These are phyloP conservation scores for Choloepus didactylus DNA, from an alignment of 2,797 vertebrate species.

Conservation along the genomic window DNA sequence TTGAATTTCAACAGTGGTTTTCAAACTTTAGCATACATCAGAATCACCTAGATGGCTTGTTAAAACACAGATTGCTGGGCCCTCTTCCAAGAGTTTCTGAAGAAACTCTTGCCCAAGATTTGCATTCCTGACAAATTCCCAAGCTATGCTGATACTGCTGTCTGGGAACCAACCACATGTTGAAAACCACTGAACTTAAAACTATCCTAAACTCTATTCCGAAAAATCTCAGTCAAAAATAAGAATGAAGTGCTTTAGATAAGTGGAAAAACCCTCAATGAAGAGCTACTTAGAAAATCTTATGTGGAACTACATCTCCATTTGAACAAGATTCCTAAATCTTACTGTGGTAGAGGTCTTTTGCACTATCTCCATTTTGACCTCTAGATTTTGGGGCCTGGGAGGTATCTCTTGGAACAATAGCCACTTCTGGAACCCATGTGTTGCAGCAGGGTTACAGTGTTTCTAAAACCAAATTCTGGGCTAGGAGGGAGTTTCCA, in stretches of 20 bases:
- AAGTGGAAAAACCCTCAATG: background rate
- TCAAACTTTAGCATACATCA: background rate
- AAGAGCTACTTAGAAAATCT: slow-evolving; percentile 44
- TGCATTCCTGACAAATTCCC: slow-evolving; percentile 41
- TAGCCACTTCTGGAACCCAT: background rate
- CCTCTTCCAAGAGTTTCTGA: background rate
- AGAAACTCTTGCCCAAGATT: background rate
- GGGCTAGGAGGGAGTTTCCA: slow-evolving; percentile 63
- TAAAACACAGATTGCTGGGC: background rate
- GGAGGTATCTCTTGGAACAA: background rate
- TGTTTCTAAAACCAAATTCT: slow-evolving; percentile 61
- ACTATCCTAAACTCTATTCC: background rate
- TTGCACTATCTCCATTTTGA: background rate
- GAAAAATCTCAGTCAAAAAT: slow-evolving; percentile 48
- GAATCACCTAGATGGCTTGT: background rate
- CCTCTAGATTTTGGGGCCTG: background rate
- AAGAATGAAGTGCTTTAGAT: background rate
- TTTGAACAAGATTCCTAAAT: slow-evolving; percentile 21
- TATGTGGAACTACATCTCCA: background rate
- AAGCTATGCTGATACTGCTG: background rate
- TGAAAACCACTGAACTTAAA: slow-evolving; percentile 41
- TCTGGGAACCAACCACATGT: slow-evolving; percentile 16
- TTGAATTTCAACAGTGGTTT: slow-evolving; percentile 44
- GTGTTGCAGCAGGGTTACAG: background rate
- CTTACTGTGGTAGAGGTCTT: background rate